Evolutionary conservation across 2,797 vertebrate genomes (phyloP).

Genomic region (Falco naumanni): DNA sequence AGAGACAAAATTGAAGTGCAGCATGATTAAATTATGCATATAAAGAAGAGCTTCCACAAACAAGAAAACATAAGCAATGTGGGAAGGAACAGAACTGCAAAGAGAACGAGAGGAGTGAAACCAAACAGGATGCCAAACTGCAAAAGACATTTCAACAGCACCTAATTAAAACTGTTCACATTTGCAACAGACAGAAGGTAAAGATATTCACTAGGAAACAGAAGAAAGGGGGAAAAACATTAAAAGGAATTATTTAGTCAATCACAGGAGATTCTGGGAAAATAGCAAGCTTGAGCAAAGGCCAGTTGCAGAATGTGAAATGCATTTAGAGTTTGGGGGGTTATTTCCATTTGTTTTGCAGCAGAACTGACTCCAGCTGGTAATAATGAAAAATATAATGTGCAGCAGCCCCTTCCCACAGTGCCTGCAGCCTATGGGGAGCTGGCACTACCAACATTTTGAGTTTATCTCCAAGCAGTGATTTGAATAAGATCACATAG

Average conservation of each 20-base stretch:
- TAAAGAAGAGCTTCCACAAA: constrained; percentile 64
- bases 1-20: constrained; percentile 30
- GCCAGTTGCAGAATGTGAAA: not conserved
- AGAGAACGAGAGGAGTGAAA: constrained; percentile 55
- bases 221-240: not conserved
- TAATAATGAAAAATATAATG: not conserved
- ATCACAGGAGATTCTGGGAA: constrained; percentile 31
- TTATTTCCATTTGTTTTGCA: not conserved
- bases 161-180: constrained; percentile 69
- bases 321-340: not conserved
- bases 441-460: not conserved
- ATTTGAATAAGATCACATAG: constrained; percentile 42
- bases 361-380: not conserved
- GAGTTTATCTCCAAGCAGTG: not conserved
- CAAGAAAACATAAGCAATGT: constrained; percentile 72
- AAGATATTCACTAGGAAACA: constrained; percentile 50
- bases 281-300: constrained; percentile 25
- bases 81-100: constrained; percentile 61
- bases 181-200: constrained; percentile 69
- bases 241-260: constrained; percentile 29
- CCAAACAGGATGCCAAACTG: constrained; percentile 46
- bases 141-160: constrained; percentile 68
- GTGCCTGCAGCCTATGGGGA: not conserved
- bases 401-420: not conserved
- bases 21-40: constrained; percentile 38